Base-by-base conservation (phyloP, 2,888 invertebrate genomes). In the Scaptomyza parva region DNA sequence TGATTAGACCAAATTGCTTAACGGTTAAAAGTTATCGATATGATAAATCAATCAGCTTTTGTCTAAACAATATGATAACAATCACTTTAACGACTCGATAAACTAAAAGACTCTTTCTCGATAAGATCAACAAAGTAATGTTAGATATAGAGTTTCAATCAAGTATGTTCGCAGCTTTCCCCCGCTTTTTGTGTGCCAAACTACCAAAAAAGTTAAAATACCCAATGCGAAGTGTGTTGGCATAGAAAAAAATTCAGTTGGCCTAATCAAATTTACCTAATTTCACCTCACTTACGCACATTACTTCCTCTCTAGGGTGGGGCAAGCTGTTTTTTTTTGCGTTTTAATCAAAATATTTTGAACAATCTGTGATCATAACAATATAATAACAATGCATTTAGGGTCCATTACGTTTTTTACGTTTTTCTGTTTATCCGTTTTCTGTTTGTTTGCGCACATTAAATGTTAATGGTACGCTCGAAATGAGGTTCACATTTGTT, bases 401-500 rank as follows among this genome's bases (percentile, higher is more conserved):
- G 50, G 41, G 37, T 41, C 44, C 60, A 70, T 66, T 73, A 58
- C 50, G 54, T 20, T 54, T 52, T 52, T 57, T 35, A 39, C n/a
- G n/a, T n/a, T n/a, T n/a, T n/a, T n/a, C n/a, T n/a, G n/a, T n/a
- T n/a, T n/a, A n/a, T 1, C 30, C n/a, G 20, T 2, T 47, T 47
- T 37, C 11, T 17, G 40, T 37, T 53, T 37, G 20, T 52, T 61
- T 33, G 60, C 39, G 35, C 57, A 50, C 66, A 58, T 57, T 60
- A 30, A 37, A 35, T 62, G 63, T 63, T 63, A 48, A 70, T 60
- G 64, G 64, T 41, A 37, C 28, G 17, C 6, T 22, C 40, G 30
- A 64, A 75, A 72, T 72, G 59, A 44, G 63, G 39, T 52, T 57
- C 55, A 70, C 58, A 60, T 70, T 70, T 58, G 17, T 65, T 40